Base-by-base conservation (phyloP, 2,797 vertebrate genomes). In the Micropoecilia bifurca region DNA sequence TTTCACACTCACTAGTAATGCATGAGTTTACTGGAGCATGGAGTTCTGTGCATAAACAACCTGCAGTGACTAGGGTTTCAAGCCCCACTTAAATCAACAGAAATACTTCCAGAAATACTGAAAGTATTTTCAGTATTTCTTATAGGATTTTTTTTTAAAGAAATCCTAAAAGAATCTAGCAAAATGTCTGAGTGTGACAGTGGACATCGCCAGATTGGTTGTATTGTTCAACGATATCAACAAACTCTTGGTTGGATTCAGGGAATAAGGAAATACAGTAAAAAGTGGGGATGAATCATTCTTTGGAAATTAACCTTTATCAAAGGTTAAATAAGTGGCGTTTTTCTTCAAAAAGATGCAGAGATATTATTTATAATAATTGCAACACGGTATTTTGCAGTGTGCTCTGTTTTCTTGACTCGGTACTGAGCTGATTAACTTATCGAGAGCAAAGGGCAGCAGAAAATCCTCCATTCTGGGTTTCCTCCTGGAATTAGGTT, bases 401-500 rank as follows among this genome's bases (percentile, higher is more conserved):
- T 88, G 55, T 61, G 77, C 87, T 90, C 87, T 81, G 69, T 89
- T 90, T 87, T 84, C 74, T 80, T 90, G 91, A 93, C 90, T 89
- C 80, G 63, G 59, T 2, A 16, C 77, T 86, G 84, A 91, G 90
- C 88, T 93, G 91, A 94, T 93, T 92, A 93, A 92, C 89, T 92
- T 93, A 93, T 90, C 87, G 84, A 85, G 83, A 88, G 87, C 88
- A 88, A 86, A 92, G 91, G 87, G 86, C 88, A 83, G 85, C 45
- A 3, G 14, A 71, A 77, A 87, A 84, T 88, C 79, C 63, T 74
- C 78, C 79, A 77, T 86, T 79, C 82, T 61, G 63, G 68, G 81
- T 78, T 88, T 87, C 89, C 93, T 85, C 59, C 59, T 91, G 91
- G 94, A 93, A 90, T 93, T 86, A 89, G 89, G 84, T 92, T 90